Conservation (phyloP, 2,113 vertebrate genomes). For the Morone chrysops region DNA sequence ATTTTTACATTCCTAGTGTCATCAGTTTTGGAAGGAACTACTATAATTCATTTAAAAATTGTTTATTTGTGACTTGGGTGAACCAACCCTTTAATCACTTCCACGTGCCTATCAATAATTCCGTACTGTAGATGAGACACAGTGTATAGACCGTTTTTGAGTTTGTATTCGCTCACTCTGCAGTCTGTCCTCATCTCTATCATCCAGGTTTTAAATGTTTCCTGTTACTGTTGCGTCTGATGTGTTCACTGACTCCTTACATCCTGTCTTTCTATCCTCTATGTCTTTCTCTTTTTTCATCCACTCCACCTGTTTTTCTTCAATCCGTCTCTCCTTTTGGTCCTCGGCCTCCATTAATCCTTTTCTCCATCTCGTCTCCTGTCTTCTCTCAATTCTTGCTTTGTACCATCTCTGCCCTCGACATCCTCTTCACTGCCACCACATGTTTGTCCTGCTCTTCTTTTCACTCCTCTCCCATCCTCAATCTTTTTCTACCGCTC, state of each 20-base stretch:
- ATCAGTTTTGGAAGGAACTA: too few relatives aligned
- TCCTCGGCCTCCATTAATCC: not conserved
- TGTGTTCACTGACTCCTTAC: constrained; percentile 10
- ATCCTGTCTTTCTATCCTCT: not conserved
- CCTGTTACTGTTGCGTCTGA: not conserved
- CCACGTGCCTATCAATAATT: not conserved
- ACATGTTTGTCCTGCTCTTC: not conserved
- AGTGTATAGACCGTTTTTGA: not conserved
- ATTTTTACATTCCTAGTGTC: too few relatives aligned
- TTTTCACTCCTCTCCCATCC: too few relatives aligned
- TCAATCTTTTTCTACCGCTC: too few relatives aligned
- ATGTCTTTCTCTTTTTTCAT: not conserved
- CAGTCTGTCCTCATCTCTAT: not conserved
- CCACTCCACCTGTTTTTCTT: not conserved
- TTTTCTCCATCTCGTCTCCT: not conserved
- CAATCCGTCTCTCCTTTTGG: not conserved
- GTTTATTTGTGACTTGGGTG: constrained; percentile 4
- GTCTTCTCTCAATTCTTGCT: not conserved
- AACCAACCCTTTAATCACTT: not conserved
- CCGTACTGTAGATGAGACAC: too few relatives aligned
- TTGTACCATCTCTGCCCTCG: too few relatives aligned
- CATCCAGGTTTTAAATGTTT: not conserved
- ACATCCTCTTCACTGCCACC: too few relatives aligned
- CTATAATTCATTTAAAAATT: not conserved
- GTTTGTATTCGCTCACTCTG: not conserved